These are phyloP conservation scores for Sebastes hubbsi DNA, from an alignment of 2,797 vertebrate genomes.

Conservation along the genomic window DNA sequence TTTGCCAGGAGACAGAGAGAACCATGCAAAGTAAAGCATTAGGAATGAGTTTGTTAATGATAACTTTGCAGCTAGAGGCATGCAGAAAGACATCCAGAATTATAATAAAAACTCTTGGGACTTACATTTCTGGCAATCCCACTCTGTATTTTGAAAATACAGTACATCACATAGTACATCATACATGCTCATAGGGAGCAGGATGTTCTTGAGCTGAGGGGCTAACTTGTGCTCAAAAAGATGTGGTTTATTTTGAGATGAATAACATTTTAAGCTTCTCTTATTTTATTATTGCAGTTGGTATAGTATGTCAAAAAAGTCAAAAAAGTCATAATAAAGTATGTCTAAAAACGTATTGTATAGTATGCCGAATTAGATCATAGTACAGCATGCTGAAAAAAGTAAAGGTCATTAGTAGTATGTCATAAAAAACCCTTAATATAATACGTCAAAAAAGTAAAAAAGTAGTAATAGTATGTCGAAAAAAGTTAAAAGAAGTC, in stretches of 20 bases:
- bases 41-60: neutral
- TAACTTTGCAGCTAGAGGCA: conserved; percentile 2
- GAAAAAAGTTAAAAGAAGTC: too few species aligned
- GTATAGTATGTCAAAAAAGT: neutral
- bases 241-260: neutral
- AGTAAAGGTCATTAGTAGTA: too few species aligned
- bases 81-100: neutral
- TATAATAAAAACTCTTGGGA: conserved; percentile 20
- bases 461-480: too few species aligned
- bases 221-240: too few species aligned
- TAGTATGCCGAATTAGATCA: too few species aligned
- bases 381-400: accelerated
- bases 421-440: too few species aligned
- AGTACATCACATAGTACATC: conserved; percentile 5
- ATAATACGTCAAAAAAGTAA: too few species aligned
- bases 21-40: neutral
- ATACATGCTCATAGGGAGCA: neutral
- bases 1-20: conserved; percentile 29
- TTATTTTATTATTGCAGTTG: neutral
- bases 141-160: neutral
- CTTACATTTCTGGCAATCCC: conserved; percentile 8
- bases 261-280: neutral
- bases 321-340: too few species aligned
- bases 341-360: too few species aligned
- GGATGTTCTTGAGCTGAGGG: neutral